Evolutionary conservation across 2,888 invertebrate genomes (phyloP).

Genomic region (Caenorhabditis parvicauda): DNA sequence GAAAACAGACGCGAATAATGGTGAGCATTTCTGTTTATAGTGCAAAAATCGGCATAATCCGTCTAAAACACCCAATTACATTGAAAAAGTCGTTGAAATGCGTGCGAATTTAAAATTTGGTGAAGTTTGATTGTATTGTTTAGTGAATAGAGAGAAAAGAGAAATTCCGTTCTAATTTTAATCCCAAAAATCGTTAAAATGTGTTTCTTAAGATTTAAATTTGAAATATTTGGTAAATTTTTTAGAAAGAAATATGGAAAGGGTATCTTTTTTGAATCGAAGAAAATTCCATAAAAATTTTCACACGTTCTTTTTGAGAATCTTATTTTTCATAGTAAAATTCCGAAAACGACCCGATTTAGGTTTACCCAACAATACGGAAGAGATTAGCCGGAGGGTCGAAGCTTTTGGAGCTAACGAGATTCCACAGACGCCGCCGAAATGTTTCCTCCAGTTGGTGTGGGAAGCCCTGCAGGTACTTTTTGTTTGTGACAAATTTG

Average conservation of each 20-base stretch:
- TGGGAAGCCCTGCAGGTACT: constrained; percentile 61
- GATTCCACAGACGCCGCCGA: constrained; percentile 60
- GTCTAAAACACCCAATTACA: background rate
- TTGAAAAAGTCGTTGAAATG: too few species aligned
- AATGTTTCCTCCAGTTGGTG: constrained; percentile 53
- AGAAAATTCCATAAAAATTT: background rate
- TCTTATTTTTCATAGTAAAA: background rate
- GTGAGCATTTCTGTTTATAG: constrained; percentile 64
- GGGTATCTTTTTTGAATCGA: too few species aligned
- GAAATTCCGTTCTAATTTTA: too few species aligned
- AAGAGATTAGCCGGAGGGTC: constrained; percentile 44
- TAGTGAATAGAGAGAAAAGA: too few species aligned
- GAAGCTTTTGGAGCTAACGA: constrained; percentile 57
- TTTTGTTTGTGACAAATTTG: constrained; percentile 1
- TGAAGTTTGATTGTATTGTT: too few species aligned
- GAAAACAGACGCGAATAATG: constrained; percentile 92
- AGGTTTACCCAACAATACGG: constrained; percentile 22
- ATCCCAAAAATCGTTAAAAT: too few species aligned
- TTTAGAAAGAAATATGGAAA: too few species aligned
- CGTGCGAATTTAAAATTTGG: too few species aligned
- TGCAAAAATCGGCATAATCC: background rate
- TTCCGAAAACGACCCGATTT: background rate
- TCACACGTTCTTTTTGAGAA: background rate
- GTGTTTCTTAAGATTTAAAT: too few species aligned
- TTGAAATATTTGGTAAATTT: background rate